Conservation (phyloP, 2,888 invertebrate species). For the Allolobophora icterica region DNA sequence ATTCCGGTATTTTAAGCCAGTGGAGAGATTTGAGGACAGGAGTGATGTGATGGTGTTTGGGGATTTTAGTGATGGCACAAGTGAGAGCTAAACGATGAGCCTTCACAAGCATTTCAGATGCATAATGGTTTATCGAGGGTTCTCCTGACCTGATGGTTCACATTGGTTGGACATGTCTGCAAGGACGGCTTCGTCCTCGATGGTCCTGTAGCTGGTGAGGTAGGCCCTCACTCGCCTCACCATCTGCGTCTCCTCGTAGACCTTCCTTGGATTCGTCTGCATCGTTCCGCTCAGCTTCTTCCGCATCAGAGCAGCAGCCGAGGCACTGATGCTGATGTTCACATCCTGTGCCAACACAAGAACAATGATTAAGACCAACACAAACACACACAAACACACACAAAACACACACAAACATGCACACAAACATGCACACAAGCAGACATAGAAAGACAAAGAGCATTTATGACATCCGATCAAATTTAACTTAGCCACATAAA, state of each 20-base stretch:
- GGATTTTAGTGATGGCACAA: too few species aligned
- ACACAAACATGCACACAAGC: too few species aligned
- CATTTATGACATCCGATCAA: too few species aligned
- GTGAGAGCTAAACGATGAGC: too few species aligned
- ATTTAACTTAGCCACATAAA: too few species aligned
- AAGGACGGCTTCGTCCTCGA: slow-evolving; percentile 87
- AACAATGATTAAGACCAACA: background rate
- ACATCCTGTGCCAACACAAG: background rate
- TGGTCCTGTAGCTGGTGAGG: slow-evolving; percentile 86
- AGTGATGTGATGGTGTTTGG: too few species aligned
- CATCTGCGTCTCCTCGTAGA: slow-evolving; percentile 99
- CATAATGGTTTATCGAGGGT: background rate
- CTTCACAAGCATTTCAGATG: too few species aligned
- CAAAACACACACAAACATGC: background rate
- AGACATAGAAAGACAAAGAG: background rate
- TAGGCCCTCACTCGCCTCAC: slow-evolving; percentile 94
- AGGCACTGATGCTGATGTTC: slow-evolving; percentile 48
- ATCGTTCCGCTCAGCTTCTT: slow-evolving; percentile 71
- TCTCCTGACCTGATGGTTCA: slow-evolving; percentile 68
- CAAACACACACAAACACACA: background rate
- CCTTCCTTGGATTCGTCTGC: slow-evolving; percentile 93
- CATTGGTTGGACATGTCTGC: slow-evolving; percentile 88
- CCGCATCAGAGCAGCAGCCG: slow-evolving; percentile 60
- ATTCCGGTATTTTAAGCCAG: too few species aligned
- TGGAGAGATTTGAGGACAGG: too few species aligned